phyloP scores from a whole-genome alignment of 2,113 vertebrate genomes.

The Hystrix brachyura region DNA sequence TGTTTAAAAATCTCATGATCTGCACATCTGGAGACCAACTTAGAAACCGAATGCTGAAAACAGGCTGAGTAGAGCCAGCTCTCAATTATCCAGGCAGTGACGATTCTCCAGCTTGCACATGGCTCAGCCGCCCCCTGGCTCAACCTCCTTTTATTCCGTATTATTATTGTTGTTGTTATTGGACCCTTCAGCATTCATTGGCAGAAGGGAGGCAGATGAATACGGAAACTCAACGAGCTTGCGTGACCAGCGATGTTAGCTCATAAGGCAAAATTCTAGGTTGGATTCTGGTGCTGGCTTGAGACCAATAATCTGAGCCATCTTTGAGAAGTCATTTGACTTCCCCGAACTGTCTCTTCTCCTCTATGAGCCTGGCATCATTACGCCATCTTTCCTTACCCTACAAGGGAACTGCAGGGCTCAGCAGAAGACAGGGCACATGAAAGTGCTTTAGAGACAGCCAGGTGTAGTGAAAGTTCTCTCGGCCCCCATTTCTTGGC shows the following conservation, averaged over 20 bases:
- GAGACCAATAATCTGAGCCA: not conserved
- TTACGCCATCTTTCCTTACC: not conserved
- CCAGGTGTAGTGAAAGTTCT: not conserved
- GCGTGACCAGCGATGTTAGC: not conserved
- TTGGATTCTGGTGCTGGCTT: not conserved
- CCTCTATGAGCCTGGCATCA: not conserved
- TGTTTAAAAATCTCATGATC: not conserved
- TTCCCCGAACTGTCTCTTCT: not conserved
- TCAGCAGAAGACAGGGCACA: not conserved
- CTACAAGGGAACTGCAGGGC: not conserved
- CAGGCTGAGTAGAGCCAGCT: not conserved
- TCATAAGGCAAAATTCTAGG: not conserved
- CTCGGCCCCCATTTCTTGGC: not conserved
- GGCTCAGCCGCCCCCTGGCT: not conserved
- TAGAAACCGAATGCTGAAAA: not conserved
- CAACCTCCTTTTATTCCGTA: not conserved
- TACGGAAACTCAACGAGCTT: not conserved
- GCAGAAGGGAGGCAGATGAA: not conserved
- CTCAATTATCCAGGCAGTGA: fast-evolving
- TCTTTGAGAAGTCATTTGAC: not conserved
- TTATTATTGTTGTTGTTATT: not conserved
- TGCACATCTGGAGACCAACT: not conserved
- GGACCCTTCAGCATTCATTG: not conserved
- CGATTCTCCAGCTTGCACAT: not conserved
- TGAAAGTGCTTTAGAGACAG: not conserved